Percentiles rank a stretch among this genome's conserved stretches.
These are phyloP conservation scores for Cydia amplana DNA, from an alignment of 1,140 invertebrate genomes.

Conservation along the genomic window DNA sequence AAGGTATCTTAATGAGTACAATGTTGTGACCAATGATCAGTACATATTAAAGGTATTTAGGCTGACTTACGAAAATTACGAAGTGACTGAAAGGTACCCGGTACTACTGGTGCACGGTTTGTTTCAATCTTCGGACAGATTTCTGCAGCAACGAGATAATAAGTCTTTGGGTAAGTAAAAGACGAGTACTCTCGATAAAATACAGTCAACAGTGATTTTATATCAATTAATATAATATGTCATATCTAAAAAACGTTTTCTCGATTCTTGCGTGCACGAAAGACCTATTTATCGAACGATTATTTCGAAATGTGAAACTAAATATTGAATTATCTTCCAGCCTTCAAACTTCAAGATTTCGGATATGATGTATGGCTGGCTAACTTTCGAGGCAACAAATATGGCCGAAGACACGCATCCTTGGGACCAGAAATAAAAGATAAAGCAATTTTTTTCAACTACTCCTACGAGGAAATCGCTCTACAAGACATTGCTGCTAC, in stretches of 20 bases:
- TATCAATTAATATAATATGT: too few relatives aligned
- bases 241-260: too few relatives aligned
- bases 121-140: slow-evolving; percentile 2
- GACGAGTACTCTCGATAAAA: too few relatives aligned
- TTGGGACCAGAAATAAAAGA: background rate
- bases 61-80: background rate
- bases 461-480: slow-evolving; percentile 6
- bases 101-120: slow-evolving; percentile 1
- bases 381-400: slow-evolving; percentile 15
- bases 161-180: background rate
- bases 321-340: background rate
- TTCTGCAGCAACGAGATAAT: background rate
- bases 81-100: background rate
- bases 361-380: slow-evolving; percentile 19
- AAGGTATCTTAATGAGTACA: background rate
- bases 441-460: background rate
- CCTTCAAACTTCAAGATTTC: slow-evolving; percentile 8
- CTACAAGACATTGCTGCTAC: background rate
- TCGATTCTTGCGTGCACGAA: too few relatives aligned
- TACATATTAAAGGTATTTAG: background rate
- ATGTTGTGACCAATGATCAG: background rate
- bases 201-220: too few relatives aligned
- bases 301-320: too few relatives aligned
- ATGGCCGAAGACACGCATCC: background rate
- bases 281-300: too few relatives aligned